Conservation (phyloP, 1,140 invertebrate genomes). For the Sarcophaga peregrina region DNA sequence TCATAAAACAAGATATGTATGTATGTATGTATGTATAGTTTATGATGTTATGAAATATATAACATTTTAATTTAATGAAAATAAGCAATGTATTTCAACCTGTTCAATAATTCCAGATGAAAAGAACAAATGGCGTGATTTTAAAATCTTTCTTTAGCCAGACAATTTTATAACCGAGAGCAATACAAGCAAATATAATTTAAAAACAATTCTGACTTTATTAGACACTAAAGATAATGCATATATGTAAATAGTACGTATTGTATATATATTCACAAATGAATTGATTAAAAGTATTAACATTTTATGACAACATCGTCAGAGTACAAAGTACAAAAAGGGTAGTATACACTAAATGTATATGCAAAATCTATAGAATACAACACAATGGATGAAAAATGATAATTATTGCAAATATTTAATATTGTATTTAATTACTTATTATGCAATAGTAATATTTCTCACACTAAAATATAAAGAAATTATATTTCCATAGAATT, state of each 20-base stretch:
- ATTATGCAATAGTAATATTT: background rate
- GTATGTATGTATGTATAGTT: background rate
- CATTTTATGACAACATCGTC: background rate
- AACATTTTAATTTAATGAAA: background rate
- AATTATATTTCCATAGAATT: background rate
- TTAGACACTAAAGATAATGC: background rate
- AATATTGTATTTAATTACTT: background rate
- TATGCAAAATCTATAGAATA: background rate
- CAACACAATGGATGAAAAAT: background rate
- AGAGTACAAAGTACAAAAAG: background rate
- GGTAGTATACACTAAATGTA: background rate
- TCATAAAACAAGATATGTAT: background rate
- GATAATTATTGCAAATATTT: too few species aligned
- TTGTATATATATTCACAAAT: background rate
- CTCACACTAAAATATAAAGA: background rate
- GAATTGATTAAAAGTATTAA: background rate
- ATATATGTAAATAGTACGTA: too few species aligned
- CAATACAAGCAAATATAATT: background rate
- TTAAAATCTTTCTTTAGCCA: background rate
- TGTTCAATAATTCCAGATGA: background rate
- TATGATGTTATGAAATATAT: background rate
- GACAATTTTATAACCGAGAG: background rate
- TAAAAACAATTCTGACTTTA: background rate
- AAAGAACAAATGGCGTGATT: conserved; percentile 7
- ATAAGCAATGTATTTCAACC: background rate